A percentile compares a stretch with the other conserved stretches of the same genome.
These are phyloP conservation scores for Diabrotica undecimpunctata DNA, from an alignment of 1,140 invertebrate species.

Conservation along the genomic window DNA sequence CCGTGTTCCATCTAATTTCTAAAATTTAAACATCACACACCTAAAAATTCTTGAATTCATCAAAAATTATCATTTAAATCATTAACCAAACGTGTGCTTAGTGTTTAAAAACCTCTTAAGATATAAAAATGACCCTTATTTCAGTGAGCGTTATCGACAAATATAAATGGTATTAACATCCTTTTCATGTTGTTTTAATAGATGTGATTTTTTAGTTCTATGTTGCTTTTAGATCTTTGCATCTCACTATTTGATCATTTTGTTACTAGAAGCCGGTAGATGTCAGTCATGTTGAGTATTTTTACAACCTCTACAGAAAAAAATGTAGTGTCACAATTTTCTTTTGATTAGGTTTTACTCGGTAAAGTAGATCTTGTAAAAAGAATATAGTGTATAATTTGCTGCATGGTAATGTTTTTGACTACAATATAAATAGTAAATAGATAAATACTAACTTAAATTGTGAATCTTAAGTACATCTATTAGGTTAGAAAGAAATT, in stretches of 20 bases:
- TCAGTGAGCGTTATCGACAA: slow-evolving; percentile 33
- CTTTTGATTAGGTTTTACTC: no score
- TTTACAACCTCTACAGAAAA: no score
- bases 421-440: no score
- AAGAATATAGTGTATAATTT: no score
- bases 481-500: no score
- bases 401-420: no score
- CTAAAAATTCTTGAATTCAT: not conserved
- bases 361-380: no score
- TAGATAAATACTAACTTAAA: no score
- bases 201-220: not conserved
- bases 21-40: not conserved
- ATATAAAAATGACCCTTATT: slow-evolving; percentile 29
- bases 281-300: not conserved
- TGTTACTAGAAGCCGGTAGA: not conserved
- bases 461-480: no score
- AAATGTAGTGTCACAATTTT: no score
- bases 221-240: not conserved
- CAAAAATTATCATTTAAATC: not conserved
- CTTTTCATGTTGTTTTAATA: slow-evolving; percentile 1
- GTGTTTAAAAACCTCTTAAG: not conserved
- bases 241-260: no score
- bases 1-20: not conserved
- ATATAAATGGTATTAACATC: slow-evolving; percentile 32
- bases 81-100: not conserved